These are phyloP conservation scores for Heliothis virescens DNA, from an alignment of 1,140 invertebrate species.

Conservation along the genomic window DNA sequence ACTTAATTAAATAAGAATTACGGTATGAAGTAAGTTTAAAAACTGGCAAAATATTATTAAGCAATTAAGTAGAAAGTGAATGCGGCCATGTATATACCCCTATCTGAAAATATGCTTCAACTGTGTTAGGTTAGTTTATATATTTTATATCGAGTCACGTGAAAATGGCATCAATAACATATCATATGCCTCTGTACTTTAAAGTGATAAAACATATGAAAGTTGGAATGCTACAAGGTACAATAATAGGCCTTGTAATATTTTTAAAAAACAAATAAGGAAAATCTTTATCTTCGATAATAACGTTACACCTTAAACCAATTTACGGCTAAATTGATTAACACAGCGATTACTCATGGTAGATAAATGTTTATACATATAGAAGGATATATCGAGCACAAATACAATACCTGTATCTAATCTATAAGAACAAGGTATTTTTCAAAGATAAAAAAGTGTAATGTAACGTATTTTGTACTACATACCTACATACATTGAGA, in stretches of 20 bases:
- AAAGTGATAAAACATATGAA: too few relatives aligned
- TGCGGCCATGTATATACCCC: too few relatives aligned
- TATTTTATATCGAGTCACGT: too few relatives aligned
- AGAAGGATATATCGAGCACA: slow-evolving; percentile 16
- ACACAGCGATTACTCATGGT: background rate
- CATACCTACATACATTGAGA: too few relatives aligned
- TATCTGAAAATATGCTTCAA: too few relatives aligned
- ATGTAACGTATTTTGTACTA: background rate
- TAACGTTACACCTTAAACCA: background rate
- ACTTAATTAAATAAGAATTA: too few relatives aligned
- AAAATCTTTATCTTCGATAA: background rate
- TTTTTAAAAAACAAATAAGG: background rate
- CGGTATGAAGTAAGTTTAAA: too few relatives aligned
- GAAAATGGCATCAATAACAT: too few relatives aligned
- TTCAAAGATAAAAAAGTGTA: slow-evolving; percentile 28
- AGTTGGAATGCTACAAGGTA: background rate
- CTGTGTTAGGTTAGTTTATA: too few relatives aligned
- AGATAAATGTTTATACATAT: background rate
- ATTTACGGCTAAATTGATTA: slow-evolving; percentile 11
- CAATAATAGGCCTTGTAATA: background rate
- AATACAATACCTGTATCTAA: slow-evolving; percentile 22
- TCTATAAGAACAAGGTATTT: slow-evolving; percentile 3
- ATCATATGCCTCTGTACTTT: too few relatives aligned
- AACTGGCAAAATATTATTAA: too few relatives aligned
- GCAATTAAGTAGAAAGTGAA: too few relatives aligned